Percentiles rank a stretch among this genome's conserved stretches.
These are phyloP conservation scores for Micromussa lordhowensis DNA, from an alignment of 92 coral and sea anemone species.

Conservation along the genomic window DNA sequence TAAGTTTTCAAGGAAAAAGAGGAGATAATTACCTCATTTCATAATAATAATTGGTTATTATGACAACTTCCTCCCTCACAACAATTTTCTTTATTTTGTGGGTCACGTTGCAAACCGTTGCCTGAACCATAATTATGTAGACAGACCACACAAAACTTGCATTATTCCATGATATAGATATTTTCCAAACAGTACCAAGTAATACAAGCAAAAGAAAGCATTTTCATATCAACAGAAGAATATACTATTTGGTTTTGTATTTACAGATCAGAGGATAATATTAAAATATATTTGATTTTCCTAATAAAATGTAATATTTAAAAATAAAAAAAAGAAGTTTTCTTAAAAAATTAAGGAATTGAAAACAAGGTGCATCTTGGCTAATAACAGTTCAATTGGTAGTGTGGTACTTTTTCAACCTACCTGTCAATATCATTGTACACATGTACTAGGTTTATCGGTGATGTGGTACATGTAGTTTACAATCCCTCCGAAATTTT, in stretches of 20 bases:
- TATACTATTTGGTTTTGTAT: not conserved
- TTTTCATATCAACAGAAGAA: not conserved
- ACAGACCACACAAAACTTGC: no score
- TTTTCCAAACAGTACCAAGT: not conserved
- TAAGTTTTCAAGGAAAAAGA: no score
- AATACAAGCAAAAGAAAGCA: not conserved
- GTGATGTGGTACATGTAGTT: not conserved
- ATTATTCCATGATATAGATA: no score
- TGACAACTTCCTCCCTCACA: no score
- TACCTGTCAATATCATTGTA: no score
- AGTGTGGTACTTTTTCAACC: not conserved
- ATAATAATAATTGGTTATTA: no score
- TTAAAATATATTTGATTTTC: not conserved
- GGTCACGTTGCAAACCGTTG: no score
- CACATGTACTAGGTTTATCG: not conserved
- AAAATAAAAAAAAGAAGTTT: not conserved
- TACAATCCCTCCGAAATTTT: not conserved
- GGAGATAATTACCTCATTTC: no score
- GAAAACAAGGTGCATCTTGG: not conserved
- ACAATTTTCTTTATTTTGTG: no score
- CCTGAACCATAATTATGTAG: no score
- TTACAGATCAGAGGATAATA: not conserved
- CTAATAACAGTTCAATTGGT: not conserved
- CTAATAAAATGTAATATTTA: not conserved
- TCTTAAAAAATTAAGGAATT: not conserved